Percentiles rank a stretch among this genome's conserved stretches.
Evolutionary conservation across 2,113 vertebrate species (phyloP).

Genomic region (Podiceps cristatus): DNA sequence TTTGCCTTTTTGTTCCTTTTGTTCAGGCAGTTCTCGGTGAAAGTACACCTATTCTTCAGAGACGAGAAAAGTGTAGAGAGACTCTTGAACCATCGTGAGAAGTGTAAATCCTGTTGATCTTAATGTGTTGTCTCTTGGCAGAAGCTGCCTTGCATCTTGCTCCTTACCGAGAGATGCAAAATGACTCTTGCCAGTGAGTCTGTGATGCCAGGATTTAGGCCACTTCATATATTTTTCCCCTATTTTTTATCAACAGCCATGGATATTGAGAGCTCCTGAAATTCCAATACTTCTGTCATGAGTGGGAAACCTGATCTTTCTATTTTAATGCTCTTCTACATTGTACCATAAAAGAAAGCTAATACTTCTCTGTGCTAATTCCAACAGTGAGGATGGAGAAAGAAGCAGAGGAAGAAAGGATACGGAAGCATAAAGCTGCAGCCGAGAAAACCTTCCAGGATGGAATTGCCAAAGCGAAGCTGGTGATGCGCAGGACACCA

Average conservation of each 20-base stretch:
- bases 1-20: background rate
- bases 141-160: background rate
- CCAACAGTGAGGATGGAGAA: constrained; percentile 89
- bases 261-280: background rate
- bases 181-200: background rate
- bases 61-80: background rate
- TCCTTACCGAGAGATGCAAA: background rate
- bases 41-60: background rate
- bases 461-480: constrained; percentile 89
- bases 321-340: background rate
- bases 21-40: background rate
- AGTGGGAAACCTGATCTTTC: background rate
- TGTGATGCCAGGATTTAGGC: background rate
- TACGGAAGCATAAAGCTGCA: constrained; percentile 87
- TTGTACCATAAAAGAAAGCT: background rate
- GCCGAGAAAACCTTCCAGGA: constrained; percentile 93
- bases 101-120: background rate
- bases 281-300: background rate
- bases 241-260: background rate
- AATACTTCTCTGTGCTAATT: background rate
- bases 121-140: background rate
- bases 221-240: background rate
- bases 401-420: constrained; percentile 92
- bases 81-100: background rate
- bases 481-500: constrained; percentile 88